Percentiles rank a stretch among this genome's conserved stretches.
Conservation (phyloP, 2,113 vertebrate species). For the Taxidea taxus region DNA sequence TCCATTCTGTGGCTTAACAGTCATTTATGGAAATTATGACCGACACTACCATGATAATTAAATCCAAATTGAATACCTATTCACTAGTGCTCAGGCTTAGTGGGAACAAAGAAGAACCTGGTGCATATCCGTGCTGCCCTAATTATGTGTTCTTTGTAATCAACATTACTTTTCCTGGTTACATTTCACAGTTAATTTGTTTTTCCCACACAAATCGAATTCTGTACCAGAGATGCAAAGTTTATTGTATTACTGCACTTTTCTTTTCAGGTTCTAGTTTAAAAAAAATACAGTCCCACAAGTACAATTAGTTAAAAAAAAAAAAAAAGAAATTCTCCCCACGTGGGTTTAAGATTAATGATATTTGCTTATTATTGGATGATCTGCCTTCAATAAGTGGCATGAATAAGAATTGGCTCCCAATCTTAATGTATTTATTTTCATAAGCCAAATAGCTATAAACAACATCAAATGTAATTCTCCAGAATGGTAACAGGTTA, state of each 20-base stretch:
- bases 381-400: conserved; percentile 47
- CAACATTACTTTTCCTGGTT: conserved; percentile 71
- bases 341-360: conserved; percentile 53
- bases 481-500: conserved; percentile 72
- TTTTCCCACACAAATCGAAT: conserved; percentile 68
- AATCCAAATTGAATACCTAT: conserved; percentile 61
- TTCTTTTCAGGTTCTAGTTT: conserved; percentile 50
- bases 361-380: conserved; percentile 57
- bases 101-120: conserved; percentile 42
- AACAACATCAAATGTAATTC: conserved; percentile 72
- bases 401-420: conserved; percentile 64
- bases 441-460: conserved; percentile 68
- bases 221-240: conserved; percentile 40
- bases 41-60: conserved; percentile 70
- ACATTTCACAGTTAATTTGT: conserved; percentile 62
- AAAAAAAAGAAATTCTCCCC: conserved; percentile 41
- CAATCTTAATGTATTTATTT: conserved; percentile 72
- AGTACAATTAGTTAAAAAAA: conserved; percentile 48
- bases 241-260: conserved; percentile 33
- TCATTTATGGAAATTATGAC: conserved; percentile 69
- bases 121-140: conserved; percentile 46
- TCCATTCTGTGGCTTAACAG: conserved; percentile 61
- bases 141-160: conserved; percentile 72
- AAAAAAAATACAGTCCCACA: conserved; percentile 31
- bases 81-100: conserved; percentile 55